phyloP scores from a whole-genome alignment of 1,140 invertebrate species.

The Chironomus striatipennis region DNA sequence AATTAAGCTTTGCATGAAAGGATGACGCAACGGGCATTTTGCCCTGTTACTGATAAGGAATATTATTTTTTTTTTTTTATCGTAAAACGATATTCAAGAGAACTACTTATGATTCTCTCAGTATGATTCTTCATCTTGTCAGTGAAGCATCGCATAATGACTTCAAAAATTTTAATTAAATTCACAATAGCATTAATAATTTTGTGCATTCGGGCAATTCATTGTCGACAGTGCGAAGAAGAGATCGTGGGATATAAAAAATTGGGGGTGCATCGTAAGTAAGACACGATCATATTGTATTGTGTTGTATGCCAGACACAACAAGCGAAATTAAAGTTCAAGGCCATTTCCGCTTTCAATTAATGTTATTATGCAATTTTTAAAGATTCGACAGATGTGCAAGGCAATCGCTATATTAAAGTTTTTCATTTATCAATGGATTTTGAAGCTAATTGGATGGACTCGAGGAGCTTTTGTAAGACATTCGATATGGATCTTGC shows the following conservation, averaged over 20 bases:
- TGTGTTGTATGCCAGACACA: background rate
- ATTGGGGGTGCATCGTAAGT: constrained; percentile 9
- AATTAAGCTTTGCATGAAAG: background rate
- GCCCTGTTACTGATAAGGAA: background rate
- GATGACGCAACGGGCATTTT: constrained; percentile 2
- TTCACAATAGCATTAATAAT: background rate
- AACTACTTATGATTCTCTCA: background rate
- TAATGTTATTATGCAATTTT: constrained; percentile 19
- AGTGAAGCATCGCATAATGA: background rate
- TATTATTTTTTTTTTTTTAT: no score
- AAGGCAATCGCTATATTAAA: background rate
- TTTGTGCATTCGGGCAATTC: background rate
- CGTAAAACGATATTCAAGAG: background rate
- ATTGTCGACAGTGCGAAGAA: background rate
- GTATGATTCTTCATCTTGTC: background rate
- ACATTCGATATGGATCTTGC: background rate
- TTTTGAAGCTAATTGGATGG: constrained; percentile 5
- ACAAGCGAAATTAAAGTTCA: background rate
- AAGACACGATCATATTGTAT: background rate
- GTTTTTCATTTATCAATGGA: background rate
- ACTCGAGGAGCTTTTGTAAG: background rate
- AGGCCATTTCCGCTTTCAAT: background rate
- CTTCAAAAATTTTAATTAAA: background rate
- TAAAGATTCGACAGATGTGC: constrained; percentile 4
- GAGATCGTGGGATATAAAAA: background rate